A percentile compares a stretch with the other conserved stretches of the same genome.
Evolutionary conservation across 2,113 vertebrate species (phyloP).

Genomic region (Microtus ochrogaster): DNA sequence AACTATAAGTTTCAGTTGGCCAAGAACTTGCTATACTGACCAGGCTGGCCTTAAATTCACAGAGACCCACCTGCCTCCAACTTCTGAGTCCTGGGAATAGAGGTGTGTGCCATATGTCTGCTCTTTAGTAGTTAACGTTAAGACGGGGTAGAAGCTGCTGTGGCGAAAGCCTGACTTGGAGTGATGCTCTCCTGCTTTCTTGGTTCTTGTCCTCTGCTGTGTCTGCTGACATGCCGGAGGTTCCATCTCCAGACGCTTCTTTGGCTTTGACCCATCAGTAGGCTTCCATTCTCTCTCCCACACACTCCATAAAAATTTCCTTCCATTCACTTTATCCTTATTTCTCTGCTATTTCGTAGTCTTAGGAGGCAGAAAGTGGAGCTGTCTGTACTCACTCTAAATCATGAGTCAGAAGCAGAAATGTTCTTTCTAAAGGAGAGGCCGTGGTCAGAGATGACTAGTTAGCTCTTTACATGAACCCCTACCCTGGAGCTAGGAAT

Average conservation of each 20-base stretch:
- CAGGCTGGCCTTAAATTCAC: not conserved
- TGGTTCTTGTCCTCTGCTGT: not conserved
- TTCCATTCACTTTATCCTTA: conserved; percentile 2
- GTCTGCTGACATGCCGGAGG: not conserved
- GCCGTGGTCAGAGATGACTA: not conserved
- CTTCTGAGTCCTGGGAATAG: not conserved
- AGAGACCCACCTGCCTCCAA: not conserved
- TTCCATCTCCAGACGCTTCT: not conserved
- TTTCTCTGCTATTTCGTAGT: conserved; percentile 11
- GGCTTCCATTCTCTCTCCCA: not conserved
- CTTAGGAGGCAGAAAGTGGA: not conserved
- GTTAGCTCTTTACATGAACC: not conserved
- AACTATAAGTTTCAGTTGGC: not conserved
- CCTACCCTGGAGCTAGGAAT: not conserved
- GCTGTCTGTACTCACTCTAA: not conserved
- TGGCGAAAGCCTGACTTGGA: not conserved
- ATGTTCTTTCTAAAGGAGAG: conserved; percentile 29
- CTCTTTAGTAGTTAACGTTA: not conserved
- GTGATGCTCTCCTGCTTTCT: not conserved
- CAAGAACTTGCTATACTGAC: not conserved
- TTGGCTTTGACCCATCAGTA: not conserved
- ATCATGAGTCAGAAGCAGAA: conserved; percentile 21
- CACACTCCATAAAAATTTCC: not conserved
- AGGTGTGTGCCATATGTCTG: not conserved
- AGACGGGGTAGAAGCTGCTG: not conserved